Evolutionary conservation across 2,113 vertebrate species (phyloP).

Genomic region (Tragelaphus imberbis): DNA sequence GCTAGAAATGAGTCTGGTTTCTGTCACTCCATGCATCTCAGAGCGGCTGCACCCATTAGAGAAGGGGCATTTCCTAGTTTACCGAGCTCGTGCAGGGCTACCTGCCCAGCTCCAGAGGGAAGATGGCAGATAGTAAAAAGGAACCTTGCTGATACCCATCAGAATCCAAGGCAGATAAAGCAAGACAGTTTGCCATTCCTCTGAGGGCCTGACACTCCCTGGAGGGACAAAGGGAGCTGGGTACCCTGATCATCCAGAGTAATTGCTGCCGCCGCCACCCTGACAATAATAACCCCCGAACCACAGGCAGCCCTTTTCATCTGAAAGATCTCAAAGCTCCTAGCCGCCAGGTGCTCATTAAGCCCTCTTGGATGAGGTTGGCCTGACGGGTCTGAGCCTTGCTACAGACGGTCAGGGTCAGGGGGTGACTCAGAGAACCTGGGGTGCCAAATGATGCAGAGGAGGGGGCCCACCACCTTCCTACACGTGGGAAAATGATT

Average conservation of each 20-base stretch:
- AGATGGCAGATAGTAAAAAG: neutral
- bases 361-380: slow-evolving; percentile 57
- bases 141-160: neutral
- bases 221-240: slow-evolving; percentile 19
- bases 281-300: slow-evolving; percentile 64
- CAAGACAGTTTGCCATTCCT: neutral
- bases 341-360: slow-evolving; percentile 71
- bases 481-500: slow-evolving; percentile 70
- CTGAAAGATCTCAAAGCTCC: slow-evolving; percentile 69
- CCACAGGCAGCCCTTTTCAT: slow-evolving; percentile 69
- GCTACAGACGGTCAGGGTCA: slow-evolving; percentile 61
- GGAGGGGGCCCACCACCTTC: slow-evolving; percentile 34
- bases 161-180: neutral
- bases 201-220: neutral
- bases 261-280: slow-evolving; percentile 64
- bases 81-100: neutral
- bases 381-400: slow-evolving; percentile 46
- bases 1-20: neutral
- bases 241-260: slow-evolving; percentile 45
- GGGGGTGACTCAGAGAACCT: slow-evolving; percentile 70
- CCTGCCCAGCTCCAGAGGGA: neutral
- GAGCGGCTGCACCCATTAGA: neutral
- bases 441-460: slow-evolving; percentile 59
- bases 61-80: neutral
- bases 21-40: neutral